Evolutionary conservation across 92 coral and sea anemone genomes (phyloP), one percentile per base, ranked within the genome.

Genomic region (Montipora capitata): DNA sequence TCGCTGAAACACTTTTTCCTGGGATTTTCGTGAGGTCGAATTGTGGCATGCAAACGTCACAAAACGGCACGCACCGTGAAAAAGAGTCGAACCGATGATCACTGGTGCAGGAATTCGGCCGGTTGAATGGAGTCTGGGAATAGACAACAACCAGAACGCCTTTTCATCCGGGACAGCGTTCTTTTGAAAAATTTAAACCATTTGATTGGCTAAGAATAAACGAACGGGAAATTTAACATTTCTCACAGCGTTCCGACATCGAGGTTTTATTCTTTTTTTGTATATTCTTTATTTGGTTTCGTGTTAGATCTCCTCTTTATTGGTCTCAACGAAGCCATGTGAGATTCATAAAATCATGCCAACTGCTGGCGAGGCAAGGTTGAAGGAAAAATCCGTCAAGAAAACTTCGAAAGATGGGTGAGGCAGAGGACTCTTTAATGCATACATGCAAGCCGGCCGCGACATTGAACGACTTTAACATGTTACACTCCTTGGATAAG

Each of bases 191-290:
- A 57, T 57, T 7, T 44, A 3, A 71, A 61, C 79, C 72, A 57
- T 72, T n/a, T 83, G 80, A 83, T 83, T 83, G 87, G 87, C 61
- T 61, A 20, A 43, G 62, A 73, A 83, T 72, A 83, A 83, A 83
- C 87, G 87, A 83, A 57, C 87, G 87, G 61, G 80, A 83, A 70
- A 81, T 81, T 81, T 54, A 69, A 83, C 72, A 83, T 48, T 27
- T 27, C 35, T 27, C 62, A 62, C 84, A 43, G 45, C 5, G 17
- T 63, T 42, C 59, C 6, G 40, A 54, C 82, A 79, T 18, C 39
- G 38, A 35, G 42, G 76, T 35, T 76, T 66, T 80, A 51, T 56
- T 68, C 56, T 5, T 12, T 3, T n/a, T 40, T 59, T 20, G 3
- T 10, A 10, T 20, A 3, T 10, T 52, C 35, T 82, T 70, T 16